Base-by-base conservation (phyloP, 1,140 invertebrate species). In the Aphis craccivora region DNA sequence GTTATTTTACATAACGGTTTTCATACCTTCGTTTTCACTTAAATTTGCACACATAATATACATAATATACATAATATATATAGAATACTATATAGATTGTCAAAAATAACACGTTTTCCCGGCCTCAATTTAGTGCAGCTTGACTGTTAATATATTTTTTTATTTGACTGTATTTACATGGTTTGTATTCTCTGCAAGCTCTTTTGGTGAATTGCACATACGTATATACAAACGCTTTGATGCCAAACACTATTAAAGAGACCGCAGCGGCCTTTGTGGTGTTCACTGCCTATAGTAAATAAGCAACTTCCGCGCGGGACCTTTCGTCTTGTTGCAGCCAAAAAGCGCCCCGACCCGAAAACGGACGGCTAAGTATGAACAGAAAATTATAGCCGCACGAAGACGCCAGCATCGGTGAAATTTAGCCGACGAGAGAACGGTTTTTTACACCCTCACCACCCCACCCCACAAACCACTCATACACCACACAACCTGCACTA, bases 361-460 rank as follows among this genome's bases (percentile, higher is more conserved):
- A 76, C 45, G 91, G 91, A 92, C 91, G 91, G 30, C 35, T 45
- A n/a, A 92, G 91, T 51, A 35, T 81, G 67, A 92, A 23, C 76
- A 83, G 91, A 84, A 92, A 92, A 92, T 92, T 92, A 92, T 51
- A 92, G 76, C n/a, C 67, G n/a, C 60, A 30, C 30, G 60, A 92
- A 45, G 48, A 91, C 53, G 90, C 20, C 90, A 60, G 40, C n/a
- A 18, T 23, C 30, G 67, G 91, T 40, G 76, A 83, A 83, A 83
- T 81, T 92, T 83, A 22, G 22, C 91, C 91, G n/a, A 83, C 45
- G 40, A 92, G 76, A 25, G 51, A 40, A 92, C 9, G 30, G 67
- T 51, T 92, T 92, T 92, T 92, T 92, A 48, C 30, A 53, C 48
- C 87, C 5, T 6, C n/a, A 25, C 20, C 51, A 0, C 43, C 20